Evolutionary conservation across 2,888 invertebrate species (phyloP).

Genomic region (Folsomia candida): DNA sequence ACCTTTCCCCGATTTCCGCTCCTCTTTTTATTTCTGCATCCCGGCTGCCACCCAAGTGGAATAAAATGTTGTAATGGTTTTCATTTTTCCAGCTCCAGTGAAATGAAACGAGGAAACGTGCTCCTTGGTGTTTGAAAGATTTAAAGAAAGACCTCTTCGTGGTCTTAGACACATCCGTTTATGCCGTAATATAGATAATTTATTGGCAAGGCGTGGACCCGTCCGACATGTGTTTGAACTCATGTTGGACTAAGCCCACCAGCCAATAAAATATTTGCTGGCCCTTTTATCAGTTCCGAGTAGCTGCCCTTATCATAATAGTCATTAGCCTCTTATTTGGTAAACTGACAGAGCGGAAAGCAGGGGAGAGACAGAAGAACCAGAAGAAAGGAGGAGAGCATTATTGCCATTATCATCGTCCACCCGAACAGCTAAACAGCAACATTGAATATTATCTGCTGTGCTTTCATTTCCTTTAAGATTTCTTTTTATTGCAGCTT

Average conservation of each 20-base stretch:
- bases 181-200: slow-evolving; percentile 9
- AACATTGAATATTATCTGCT: slow-evolving; percentile 15
- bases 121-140: background rate
- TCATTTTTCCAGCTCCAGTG: background rate
- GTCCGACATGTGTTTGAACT: slow-evolving; percentile 12
- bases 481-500: slow-evolving; percentile 8
- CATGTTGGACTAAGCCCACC: slow-evolving; percentile 1
- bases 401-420: background rate
- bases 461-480: background rate
- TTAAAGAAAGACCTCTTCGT: slow-evolving; percentile 6
- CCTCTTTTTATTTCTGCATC: no score
- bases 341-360: background rate
- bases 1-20: no score
- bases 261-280: slow-evolving; percentile 18
- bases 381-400: background rate
- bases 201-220: slow-evolving; percentile 10
- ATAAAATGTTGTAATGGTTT: background rate
- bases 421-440: slow-evolving; percentile 7
- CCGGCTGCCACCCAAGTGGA: no score
- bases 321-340: slow-evolving; percentile 10
- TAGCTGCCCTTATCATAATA: slow-evolving; percentile 10
- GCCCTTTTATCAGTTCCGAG: slow-evolving; percentile 13
- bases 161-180: slow-evolving; percentile 3
- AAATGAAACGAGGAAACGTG: background rate
- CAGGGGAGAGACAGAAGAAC: background rate